A percentile compares a stretch with the other conserved stretches of the same genome.
Conservation (phyloP, 2,797 vertebrate species). For the Brotula barbata region DNA sequence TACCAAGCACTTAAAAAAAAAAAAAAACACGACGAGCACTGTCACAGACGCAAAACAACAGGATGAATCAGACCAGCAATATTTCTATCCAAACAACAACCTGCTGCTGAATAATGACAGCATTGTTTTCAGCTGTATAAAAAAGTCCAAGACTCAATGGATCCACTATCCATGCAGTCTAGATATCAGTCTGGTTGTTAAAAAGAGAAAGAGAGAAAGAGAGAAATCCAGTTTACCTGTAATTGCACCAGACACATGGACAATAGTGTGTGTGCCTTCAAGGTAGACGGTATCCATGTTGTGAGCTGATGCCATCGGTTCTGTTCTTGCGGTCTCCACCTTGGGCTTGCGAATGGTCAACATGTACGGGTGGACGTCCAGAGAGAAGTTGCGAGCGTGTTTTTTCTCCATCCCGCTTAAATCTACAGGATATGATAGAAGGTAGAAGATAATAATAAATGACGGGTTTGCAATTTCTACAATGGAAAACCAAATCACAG, state of each 20-base stretch:
- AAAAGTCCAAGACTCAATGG: neutral
- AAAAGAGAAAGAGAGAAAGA: neutral
- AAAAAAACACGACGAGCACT: too few relatives aligned
- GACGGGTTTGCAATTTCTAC: too few relatives aligned
- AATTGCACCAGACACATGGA: conserved; percentile 84
- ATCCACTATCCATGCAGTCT: neutral
- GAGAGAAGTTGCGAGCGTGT: conserved; percentile 91
- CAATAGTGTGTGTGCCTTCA: conserved; percentile 86
- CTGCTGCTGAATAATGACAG: too few relatives aligned
- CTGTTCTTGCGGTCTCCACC: conserved; percentile 77
- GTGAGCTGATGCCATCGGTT: conserved; percentile 84
- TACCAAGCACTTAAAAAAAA: too few relatives aligned
- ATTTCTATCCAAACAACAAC: neutral
- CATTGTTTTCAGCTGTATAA: neutral
- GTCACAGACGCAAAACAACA: too few relatives aligned
- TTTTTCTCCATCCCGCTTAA: conserved; percentile 86
- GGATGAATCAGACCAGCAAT: too few relatives aligned
- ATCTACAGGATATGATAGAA: conserved; percentile 60
- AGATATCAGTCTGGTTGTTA: neutral
- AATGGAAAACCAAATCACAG: too few relatives aligned
- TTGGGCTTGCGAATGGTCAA: conserved; percentile 91
- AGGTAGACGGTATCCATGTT: conserved; percentile 88
- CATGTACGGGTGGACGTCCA: conserved; percentile 97
- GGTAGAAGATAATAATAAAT: neutral
- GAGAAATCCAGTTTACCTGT: conserved; percentile 77